A percentile compares a stretch with the other conserved stretches of the same genome.
These are phyloP conservation scores for Mactra quadrangularis DNA, from an alignment of 1,140 invertebrate species.

Conservation along the genomic window DNA sequence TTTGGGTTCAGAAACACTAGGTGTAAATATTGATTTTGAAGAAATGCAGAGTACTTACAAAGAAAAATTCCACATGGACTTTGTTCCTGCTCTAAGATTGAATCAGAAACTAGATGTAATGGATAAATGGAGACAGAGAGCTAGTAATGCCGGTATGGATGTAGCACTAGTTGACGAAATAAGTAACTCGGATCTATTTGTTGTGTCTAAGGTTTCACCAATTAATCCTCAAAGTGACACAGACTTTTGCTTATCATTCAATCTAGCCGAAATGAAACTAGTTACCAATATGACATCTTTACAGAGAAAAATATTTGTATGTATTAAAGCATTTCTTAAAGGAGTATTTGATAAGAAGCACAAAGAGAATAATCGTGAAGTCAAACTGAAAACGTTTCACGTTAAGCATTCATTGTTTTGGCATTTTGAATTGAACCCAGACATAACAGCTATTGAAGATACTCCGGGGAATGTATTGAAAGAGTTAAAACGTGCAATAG, in stretches of 20 bases:
- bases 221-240: not conserved
- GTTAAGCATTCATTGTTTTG: slow-evolving; percentile 1
- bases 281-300: not conserved
- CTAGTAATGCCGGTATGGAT: not conserved
- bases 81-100: slow-evolving; percentile 13
- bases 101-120: not conserved
- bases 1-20: not conserved
- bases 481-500: not conserved
- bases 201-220: not conserved
- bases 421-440: not conserved
- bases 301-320: slow-evolving; percentile 1
- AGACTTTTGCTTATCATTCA: slow-evolving; percentile 29
- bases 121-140: slow-evolving; percentile 4
- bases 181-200: not conserved
- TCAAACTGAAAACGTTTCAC: slow-evolving; percentile 17
- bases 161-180: not conserved
- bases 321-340: slow-evolving; percentile 10
- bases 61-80: slow-evolving; percentile 1
- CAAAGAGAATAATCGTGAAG: not conserved
- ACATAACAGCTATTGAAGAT: not conserved
- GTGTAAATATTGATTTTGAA: not conserved
- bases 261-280: not conserved
- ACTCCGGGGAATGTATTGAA: not conserved
- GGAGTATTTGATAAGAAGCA: not conserved
- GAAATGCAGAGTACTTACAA: not conserved